A percentile compares a stretch with the other conserved stretches of the same genome.
These are phyloP conservation scores for Enteromius thamalakanensis DNA, from an alignment of 2,797 vertebrate genomes.

Conservation along the genomic window DNA sequence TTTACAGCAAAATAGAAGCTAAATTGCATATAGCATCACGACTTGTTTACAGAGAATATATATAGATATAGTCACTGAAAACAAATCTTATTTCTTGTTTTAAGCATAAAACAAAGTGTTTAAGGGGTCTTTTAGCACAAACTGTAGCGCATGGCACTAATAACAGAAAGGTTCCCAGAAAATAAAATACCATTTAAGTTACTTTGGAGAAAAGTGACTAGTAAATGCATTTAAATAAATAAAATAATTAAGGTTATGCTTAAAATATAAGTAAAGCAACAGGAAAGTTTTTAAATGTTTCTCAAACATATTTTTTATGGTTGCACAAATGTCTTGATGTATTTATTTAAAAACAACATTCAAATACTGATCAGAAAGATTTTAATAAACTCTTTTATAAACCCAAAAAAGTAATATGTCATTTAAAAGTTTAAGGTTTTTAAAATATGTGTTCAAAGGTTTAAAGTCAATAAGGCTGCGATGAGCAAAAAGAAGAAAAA, in stretches of 20 bases:
- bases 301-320: neutral
- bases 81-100: neutral
- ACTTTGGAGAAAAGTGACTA: neutral
- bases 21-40: neutral
- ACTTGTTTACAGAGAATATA: neutral
- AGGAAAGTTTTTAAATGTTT: neutral
- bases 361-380: neutral
- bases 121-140: neutral
- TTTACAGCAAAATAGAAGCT: neutral
- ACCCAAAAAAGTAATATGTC: neutral
- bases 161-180: neutral
- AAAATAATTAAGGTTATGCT: neutral
- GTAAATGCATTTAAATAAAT: neutral
- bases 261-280: neutral
- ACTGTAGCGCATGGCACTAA: neutral
- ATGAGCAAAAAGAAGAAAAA: too few relatives aligned
- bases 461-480: neutral
- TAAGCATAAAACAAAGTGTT: neutral
- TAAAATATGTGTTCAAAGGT: neutral
- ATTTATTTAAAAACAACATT: neutral
- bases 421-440: neutral
- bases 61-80: neutral
- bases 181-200: neutral
- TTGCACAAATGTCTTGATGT: neutral
- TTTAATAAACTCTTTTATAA: neutral